Conservation (phyloP, 2,888 invertebrate genomes). For the Boloria euphrosyne region DNA sequence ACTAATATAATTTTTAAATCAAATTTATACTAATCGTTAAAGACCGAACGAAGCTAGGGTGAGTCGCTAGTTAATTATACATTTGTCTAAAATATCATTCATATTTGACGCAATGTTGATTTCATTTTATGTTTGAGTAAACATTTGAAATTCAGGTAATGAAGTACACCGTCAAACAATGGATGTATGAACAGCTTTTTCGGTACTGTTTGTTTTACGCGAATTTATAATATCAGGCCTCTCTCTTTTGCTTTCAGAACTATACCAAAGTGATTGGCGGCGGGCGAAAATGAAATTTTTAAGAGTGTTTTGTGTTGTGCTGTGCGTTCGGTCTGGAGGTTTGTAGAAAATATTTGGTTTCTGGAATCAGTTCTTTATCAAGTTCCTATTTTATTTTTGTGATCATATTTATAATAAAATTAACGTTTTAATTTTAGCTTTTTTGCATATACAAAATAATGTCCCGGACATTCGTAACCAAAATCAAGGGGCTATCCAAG, state of each 20-base stretch:
- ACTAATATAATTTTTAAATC: no score
- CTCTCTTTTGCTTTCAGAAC: slow-evolving; percentile 35
- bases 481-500: not conserved
- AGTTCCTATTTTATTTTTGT: no score
- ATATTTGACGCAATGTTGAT: slow-evolving; percentile 30
- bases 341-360: slow-evolving; percentile 8
- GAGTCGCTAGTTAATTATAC: not conserved
- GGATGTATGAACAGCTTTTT: slow-evolving; percentile 61
- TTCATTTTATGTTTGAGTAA: slow-evolving; percentile 31
- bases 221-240: slow-evolving; percentile 49
- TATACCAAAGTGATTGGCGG: slow-evolving; percentile 23
- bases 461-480: not conserved
- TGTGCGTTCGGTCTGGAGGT: slow-evolving; percentile 33
- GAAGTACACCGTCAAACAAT: slow-evolving; percentile 44
- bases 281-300: slow-evolving; percentile 32
- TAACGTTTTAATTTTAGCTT: slow-evolving; percentile 8
- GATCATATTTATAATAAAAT: not conserved
- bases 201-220: slow-evolving; percentile 45
- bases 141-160: slow-evolving; percentile 36
- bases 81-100: slow-evolving; percentile 13
- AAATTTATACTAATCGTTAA: no score
- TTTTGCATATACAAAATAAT: slow-evolving; percentile 4
- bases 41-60: no score
- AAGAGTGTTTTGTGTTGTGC: slow-evolving; percentile 33
- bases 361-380: not conserved